Evolutionary conservation across 2,888 invertebrate genomes (phyloP).

Genomic region (Hydraecia micacea): DNA sequence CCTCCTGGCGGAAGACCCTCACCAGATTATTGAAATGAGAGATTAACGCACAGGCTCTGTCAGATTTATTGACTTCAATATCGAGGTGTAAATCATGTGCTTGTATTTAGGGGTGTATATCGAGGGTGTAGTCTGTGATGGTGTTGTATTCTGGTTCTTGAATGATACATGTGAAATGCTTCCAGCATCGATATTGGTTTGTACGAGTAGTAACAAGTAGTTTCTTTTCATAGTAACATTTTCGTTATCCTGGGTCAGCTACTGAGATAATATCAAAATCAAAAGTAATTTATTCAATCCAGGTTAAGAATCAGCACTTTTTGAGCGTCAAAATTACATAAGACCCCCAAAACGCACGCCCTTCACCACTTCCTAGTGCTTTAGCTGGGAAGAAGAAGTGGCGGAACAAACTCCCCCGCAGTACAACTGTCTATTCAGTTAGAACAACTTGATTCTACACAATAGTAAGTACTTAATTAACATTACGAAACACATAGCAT

Average conservation of each 20-base stretch:
- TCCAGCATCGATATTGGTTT: background rate
- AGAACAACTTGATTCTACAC: no score
- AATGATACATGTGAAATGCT: background rate
- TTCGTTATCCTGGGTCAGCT: background rate
- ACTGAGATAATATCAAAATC: background rate
- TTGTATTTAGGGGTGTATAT: conserved; percentile 25
- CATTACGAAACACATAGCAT: no score
- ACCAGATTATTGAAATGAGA: conserved; percentile 68
- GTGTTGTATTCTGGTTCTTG: background rate
- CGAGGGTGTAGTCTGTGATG: background rate
- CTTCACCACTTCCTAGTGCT: no score
- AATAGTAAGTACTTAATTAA: no score
- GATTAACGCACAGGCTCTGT: conserved; percentile 59
- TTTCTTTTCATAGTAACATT: background rate
- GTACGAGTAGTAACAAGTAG: background rate
- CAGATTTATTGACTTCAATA: conserved; percentile 64
- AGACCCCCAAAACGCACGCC: background rate
- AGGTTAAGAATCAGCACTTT: background rate
- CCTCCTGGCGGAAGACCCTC: conserved; percentile 37
- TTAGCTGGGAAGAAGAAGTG: no score
- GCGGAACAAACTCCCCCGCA: no score
- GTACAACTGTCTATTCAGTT: no score
- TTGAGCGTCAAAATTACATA: background rate
- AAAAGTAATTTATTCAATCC: background rate
- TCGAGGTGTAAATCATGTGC: conserved; percentile 47